A percentile compares a stretch with the other conserved stretches of the same genome.
Conservation (phyloP, 2,888 invertebrate genomes). For the Villa cingulata region DNA sequence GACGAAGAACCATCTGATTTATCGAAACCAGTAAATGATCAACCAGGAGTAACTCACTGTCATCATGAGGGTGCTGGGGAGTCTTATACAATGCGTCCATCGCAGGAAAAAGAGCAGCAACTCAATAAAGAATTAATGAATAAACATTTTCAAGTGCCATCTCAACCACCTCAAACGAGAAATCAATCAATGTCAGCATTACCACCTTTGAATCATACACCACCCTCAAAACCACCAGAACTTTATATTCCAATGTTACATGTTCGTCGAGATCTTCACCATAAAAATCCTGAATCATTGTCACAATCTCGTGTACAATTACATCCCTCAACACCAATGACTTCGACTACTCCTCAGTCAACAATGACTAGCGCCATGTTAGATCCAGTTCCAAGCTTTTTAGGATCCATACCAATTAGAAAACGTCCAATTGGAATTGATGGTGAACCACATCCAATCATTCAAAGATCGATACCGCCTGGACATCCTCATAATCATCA, state of each 20-base stretch:
- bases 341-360: constrained; percentile 24
- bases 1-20: constrained; percentile 11
- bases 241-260: constrained; percentile 49
- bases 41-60: constrained; percentile 45
- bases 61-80: constrained; percentile 49
- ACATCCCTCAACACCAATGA: constrained; percentile 20
- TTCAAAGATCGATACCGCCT: constrained; percentile 15
- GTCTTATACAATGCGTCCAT: constrained; percentile 62
- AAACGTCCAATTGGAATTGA: constrained; percentile 28
- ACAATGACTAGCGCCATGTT: constrained; percentile 31
- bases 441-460: constrained; percentile 21
- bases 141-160: constrained; percentile 4
- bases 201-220: constrained; percentile 30
- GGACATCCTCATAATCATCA: constrained; percentile 11
- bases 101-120: constrained; percentile 35
- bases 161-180: constrained; percentile 17
- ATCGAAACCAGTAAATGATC: constrained; percentile 10
- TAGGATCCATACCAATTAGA: constrained; percentile 33
- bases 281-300: constrained; percentile 32
- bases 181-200: constrained; percentile 27
- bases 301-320: constrained; percentile 39
- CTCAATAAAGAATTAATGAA: not conserved
- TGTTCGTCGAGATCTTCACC: constrained; percentile 62
- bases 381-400: constrained; percentile 32
- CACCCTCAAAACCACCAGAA: constrained; percentile 28